Conservation (phyloP, 2,797 vertebrate genomes). For the Poeciliopsis presidionis region DNA sequence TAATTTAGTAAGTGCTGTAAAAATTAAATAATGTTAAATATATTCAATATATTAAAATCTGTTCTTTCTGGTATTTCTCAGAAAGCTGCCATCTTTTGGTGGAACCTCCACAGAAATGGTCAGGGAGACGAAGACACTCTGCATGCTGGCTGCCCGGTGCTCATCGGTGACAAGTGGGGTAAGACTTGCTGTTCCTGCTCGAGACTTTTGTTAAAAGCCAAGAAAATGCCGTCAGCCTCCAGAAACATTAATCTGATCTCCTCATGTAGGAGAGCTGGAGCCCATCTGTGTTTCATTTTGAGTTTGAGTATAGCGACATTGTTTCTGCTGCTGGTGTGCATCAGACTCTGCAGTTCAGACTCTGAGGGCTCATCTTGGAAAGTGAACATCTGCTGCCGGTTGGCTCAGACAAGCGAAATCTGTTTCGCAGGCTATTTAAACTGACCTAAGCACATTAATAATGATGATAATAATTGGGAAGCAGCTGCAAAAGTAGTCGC, state of each 20-base stretch:
- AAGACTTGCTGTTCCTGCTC: constrained; percentile 47
- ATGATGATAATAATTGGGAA: constrained; percentile 40
- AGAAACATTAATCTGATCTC: neutral
- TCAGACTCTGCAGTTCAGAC: constrained; percentile 47
- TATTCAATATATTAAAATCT: neutral
- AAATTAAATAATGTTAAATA: too few species aligned
- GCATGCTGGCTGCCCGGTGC: constrained; percentile 92
- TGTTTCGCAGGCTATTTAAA: constrained; percentile 37
- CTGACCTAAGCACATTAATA: constrained; percentile 38
- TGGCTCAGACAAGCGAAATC: constrained; percentile 35
- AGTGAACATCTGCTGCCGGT: constrained; percentile 59
- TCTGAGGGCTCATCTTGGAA: constrained; percentile 20
- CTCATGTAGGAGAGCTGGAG: constrained; percentile 19
- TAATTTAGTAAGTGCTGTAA: too few species aligned
- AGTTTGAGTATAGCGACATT: constrained; percentile 35
- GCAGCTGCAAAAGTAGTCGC: constrained; percentile 36
- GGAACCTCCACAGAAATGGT: constrained; percentile 92
- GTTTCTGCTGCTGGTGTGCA: neutral
- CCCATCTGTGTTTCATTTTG: constrained; percentile 68
- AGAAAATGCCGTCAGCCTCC: neutral
- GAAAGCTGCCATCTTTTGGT: constrained; percentile 97
- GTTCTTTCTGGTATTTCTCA: constrained; percentile 52
- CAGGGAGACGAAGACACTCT: constrained; percentile 86
- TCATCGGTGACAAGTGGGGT: constrained; percentile 96
- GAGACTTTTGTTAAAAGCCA: neutral